A percentile compares a stretch with the other conserved stretches of the same genome.
phyloP scores from a whole-genome alignment of 2,888 invertebrate species.

The Hirtodrosophila trivittata region DNA sequence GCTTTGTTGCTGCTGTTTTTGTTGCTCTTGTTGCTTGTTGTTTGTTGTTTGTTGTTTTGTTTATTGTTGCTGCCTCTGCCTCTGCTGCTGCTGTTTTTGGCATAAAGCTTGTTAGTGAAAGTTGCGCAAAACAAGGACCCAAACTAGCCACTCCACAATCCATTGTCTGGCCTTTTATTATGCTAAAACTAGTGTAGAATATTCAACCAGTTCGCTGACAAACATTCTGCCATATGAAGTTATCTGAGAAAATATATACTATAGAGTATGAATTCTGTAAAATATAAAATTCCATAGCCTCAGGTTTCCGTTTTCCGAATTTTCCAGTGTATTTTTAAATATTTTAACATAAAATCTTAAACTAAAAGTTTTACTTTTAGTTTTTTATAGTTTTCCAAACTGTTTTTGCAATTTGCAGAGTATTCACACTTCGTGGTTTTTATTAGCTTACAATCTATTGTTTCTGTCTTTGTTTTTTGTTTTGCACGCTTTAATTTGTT shows the following conservation, averaged over 20 bases:
- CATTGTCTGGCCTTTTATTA: conserved; percentile 30
- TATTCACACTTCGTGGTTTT: conserved; percentile 6
- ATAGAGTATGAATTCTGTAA: no score
- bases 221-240: not conserved
- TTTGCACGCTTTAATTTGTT: conserved; percentile 51
- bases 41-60: not conserved
- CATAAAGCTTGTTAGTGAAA: conserved; percentile 62
- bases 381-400: no score
- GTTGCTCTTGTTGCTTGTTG: conserved; percentile 6
- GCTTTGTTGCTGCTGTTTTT: conserved; percentile 1
- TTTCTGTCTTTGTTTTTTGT: conserved; percentile 16
- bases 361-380: no score
- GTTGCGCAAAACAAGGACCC: conserved; percentile 45
- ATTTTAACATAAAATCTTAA: no score
- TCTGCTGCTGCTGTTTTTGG: conserved; percentile 37
- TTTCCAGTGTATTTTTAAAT: no score
- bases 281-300: no score
- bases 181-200: conserved; percentile 7
- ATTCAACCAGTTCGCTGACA: conserved; percentile 7
- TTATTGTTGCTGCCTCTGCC: conserved; percentile 9
- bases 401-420: conserved; percentile 9
- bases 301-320: no score
- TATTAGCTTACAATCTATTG: not conserved
- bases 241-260: not conserved
- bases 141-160: conserved; percentile 42